Base-by-base conservation (phyloP, 2,888 invertebrate species). In the Diarsia mendica region DNA sequence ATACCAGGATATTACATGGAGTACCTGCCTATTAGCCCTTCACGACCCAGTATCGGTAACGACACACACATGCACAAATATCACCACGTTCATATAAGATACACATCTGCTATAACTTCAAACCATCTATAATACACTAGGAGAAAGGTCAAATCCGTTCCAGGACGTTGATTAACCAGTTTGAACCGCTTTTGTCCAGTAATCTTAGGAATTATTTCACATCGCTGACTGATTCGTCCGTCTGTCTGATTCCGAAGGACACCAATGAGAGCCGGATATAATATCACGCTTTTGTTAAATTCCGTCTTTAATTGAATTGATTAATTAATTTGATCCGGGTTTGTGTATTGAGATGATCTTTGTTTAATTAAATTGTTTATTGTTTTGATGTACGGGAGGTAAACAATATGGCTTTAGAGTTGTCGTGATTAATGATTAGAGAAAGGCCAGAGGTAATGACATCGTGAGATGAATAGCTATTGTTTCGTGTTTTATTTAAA, bases 131-230 rank as follows among this genome's bases (percentile, higher is more conserved):
- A 65, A 49, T 60, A 81, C 46, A 58, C 10, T 64, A 18, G 18
- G 23, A 49, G 64, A 77, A 81, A 83, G 72, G 79, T 75, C 75
- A 69, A 69, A 55, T 69, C n/a, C 33, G 44, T 82, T 72, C 69
- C 79, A 71, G 67, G 51, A 63, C 67, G 51, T 51, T 79, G 83
- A 74, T 58, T 79, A 75, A 82, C 82, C 79, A 48, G 79, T 76
- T 77, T 53, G 33, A 82, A 68, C 82, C 64, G 68, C 76, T 79
- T 80, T 84, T 77, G 70, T 70, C 84, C 82, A 72, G 83, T 82
- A 80, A 86, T 88, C 82, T 80, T 71, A 53, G 71, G 80, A 79
- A 82, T 87, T 82, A 88, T 84, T 82, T 77, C 82, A 74, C 79
- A 70, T 77, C 79, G 80, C 72, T 84, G 84, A 82, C 82, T 82